Base-by-base conservation (phyloP, 2,797 vertebrate species). In the Chelidonichthys spinosus region DNA sequence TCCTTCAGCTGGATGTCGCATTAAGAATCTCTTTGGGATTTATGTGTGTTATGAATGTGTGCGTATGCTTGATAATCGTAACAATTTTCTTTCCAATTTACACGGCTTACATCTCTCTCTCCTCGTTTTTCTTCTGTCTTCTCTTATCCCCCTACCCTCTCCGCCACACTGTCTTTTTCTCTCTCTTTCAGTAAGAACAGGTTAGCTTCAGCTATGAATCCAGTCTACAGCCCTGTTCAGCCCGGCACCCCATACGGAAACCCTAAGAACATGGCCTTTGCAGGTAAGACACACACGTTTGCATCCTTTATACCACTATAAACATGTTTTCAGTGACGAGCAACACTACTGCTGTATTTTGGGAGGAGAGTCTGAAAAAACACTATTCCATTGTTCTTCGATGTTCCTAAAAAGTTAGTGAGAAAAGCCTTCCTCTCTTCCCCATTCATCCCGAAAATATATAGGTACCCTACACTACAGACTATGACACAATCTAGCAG, bases 151-250 rank as follows among this genome's bases (percentile, higher is more conserved):
- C 59, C 53, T 50, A 50, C 62, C 63, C 64, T 61, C 49, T 64
- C 55, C 60, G 37, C 53, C 68, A 42, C 49, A n/a, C 50, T 73
- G 36, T 74, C 33, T 54, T 0, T 74, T 52, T 86, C 60, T 85
- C 64, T 78, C 85, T 79, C 52, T 92, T 59, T 72, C 88, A 94
- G 95, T 72, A 95, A 99, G 95, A 96, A 92, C 95, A 96, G 95
- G 92, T 86, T 90, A 95, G 95, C 96, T 95, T 96, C 97, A 94
- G 95, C 91, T 82, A 99, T 99, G 98, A 99, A 99, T 93, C 98
- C 98, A 69, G 97, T 99, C 94, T 99, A 99, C 93, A 99, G 97
- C 95, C 96, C 98, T 53, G 96, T 99, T 87, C 98, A 99, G 88
- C 97, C 97, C 69, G 97, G 97, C 92, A 95, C 97, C 88, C 98